Conservation (phyloP, 2,888 invertebrate species). For the Tiphia femorata region DNA sequence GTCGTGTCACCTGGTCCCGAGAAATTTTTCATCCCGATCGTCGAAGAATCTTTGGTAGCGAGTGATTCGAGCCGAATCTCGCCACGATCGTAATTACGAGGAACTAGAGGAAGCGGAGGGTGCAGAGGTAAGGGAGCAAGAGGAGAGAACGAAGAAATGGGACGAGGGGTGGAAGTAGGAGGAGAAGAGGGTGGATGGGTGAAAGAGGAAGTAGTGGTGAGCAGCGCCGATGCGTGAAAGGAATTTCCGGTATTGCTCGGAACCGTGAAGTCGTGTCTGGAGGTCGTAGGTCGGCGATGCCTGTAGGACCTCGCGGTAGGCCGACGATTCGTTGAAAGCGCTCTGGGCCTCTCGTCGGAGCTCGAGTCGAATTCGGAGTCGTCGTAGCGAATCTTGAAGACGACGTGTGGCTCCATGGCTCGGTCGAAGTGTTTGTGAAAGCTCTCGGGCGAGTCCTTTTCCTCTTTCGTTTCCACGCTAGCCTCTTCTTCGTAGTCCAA, state of each 20-base stretch:
- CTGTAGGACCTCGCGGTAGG: conserved; percentile 10
- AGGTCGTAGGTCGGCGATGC: conserved; percentile 18
- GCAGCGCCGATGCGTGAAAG: conserved; percentile 41
- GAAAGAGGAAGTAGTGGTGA: conserved; percentile 16
- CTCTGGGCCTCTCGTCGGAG: conserved; percentile 46
- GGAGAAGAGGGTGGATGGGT: no score
- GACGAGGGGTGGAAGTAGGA: conserved; percentile 15
- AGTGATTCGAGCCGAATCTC: no score
- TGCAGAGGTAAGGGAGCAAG: conserved; percentile 15
- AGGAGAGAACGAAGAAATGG: conserved; percentile 26
- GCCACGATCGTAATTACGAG: no score
- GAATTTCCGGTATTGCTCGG: conserved; percentile 28
- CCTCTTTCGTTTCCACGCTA: conserved; percentile 15
- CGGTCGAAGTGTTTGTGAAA: conserved; percentile 48
- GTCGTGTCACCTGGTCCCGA: not conserved
- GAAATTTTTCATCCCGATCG: no score
- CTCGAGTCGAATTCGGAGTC: conserved; percentile 61
- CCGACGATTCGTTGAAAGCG: not conserved
- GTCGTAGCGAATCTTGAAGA: conserved; percentile 64
- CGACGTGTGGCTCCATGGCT: conserved; percentile 59
- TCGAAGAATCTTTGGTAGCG: no score
- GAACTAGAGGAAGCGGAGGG: conserved; percentile 39
- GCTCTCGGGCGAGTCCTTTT: conserved; percentile 22
- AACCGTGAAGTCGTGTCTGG: conserved; percentile 24
- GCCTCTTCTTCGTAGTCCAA: conserved; percentile 31